Percentiles rank a stretch among this genome's conserved stretches.
Evolutionary conservation across 1,140 invertebrate genomes (phyloP).

Genomic region (Kradibia gibbosae): DNA sequence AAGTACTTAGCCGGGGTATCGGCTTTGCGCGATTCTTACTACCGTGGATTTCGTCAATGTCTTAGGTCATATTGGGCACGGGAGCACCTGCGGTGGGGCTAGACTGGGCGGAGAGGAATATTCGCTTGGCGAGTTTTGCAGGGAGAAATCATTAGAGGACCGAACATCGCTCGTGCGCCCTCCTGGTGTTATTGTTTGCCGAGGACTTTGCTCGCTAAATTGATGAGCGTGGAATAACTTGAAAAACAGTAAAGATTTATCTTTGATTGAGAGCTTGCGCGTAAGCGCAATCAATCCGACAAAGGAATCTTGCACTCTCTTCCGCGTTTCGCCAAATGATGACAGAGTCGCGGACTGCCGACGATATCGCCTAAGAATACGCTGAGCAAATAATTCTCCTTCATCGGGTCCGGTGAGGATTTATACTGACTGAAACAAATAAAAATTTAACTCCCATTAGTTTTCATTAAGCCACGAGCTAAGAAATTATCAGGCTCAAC

Average conservation of each 20-base stretch:
- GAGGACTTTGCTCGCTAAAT: not conserved
- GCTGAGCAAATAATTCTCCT: constrained; percentile 86
- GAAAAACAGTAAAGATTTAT: constrained; percentile 20
- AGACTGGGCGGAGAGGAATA: not conserved
- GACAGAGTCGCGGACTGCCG: constrained; percentile 82
- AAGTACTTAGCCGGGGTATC: not conserved
- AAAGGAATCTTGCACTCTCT: constrained; percentile 68
- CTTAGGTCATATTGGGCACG: not conserved
- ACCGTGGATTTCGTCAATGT: not conserved
- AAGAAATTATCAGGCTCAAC: not conserved
- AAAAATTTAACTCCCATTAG: not conserved
- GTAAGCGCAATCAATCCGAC: constrained; percentile 37
- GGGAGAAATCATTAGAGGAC: not conserved
- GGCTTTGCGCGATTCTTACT: not conserved
- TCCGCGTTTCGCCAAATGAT: constrained; percentile 82
- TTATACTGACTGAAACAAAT: constrained; percentile 82
- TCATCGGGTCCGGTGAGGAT: constrained; percentile 79
- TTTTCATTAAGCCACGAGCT: not conserved
- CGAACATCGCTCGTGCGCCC: not conserved
- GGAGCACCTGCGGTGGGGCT: no score
- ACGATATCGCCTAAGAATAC: constrained; percentile 88
- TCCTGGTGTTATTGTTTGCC: not conserved
- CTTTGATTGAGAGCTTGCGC: constrained; percentile 26
- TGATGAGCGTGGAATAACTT: not conserved
- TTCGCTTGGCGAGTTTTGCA: not conserved